These are phyloP conservation scores for Euzophera pinguis DNA, from an alignment of 2,888 invertebrate species.

Conservation along the genomic window DNA sequence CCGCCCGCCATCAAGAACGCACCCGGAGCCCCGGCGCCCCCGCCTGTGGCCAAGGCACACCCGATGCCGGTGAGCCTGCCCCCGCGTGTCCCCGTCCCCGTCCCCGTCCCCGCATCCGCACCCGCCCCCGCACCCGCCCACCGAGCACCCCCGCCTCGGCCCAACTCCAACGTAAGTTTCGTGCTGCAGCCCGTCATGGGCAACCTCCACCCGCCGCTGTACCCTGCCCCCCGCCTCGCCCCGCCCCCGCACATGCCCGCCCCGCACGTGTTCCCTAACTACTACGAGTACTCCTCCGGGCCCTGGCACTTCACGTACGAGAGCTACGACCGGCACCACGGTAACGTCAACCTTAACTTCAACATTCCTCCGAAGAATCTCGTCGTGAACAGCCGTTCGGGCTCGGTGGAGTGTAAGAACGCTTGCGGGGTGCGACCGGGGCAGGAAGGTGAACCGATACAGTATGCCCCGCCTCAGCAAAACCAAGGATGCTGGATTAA, in stretches of 20 bases:
- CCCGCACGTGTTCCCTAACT: constrained; percentile 52
- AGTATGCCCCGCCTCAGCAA: constrained; percentile 44
- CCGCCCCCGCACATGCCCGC: constrained; percentile 31
- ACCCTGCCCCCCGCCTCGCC: constrained; percentile 38
- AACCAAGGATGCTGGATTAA: constrained; percentile 70
- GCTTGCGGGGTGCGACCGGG: constrained; percentile 34
- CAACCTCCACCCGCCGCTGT: constrained; percentile 46
- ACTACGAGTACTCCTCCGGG: constrained; percentile 58
- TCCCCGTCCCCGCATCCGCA: constrained; percentile 28
- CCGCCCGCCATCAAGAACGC: constrained; percentile 27
- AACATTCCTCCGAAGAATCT: constrained; percentile 66
- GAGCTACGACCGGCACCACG: constrained; percentile 51
- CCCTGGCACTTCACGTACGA: constrained; percentile 73
- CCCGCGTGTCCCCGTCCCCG: constrained; percentile 25
- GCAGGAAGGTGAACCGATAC: constrained; percentile 42
- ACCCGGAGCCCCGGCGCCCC: constrained; percentile 27
- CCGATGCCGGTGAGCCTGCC: constrained; percentile 38
- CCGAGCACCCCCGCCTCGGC: constrained; percentile 24
- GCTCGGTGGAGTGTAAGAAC: constrained; percentile 46
- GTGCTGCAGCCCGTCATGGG: constrained; percentile 62
- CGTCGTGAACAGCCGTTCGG: constrained; percentile 54
- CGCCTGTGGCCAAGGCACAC: constrained; percentile 40
- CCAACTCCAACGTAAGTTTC: constrained; percentile 71
- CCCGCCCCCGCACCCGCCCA: constrained; percentile 25
- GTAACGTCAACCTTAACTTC: constrained; percentile 65